These are phyloP conservation scores for Drosophila hydei DNA, from an alignment of 1,140 invertebrate species.

Conservation along the genomic window DNA sequence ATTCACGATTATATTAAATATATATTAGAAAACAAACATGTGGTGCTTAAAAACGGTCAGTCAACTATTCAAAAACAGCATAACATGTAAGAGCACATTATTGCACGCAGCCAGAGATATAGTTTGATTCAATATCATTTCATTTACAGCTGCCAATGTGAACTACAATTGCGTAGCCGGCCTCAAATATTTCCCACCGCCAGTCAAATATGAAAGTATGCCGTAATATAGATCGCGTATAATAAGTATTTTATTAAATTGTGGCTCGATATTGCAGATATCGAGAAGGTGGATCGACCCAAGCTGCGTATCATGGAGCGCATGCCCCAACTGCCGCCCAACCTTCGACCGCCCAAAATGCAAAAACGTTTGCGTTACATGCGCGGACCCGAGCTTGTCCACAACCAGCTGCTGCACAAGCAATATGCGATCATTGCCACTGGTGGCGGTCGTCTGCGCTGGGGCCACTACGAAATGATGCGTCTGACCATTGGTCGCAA, in stretches of 20 bases:
- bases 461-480: constrained; percentile 95
- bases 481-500: constrained; percentile 88
- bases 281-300: constrained; percentile 89
- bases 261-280: constrained; percentile 84
- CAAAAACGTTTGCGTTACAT: constrained; percentile 91
- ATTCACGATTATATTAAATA: constrained; percentile 7
- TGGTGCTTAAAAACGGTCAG: constrained; percentile 49
- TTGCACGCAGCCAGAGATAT: background rate
- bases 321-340: constrained; percentile 88
- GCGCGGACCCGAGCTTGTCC: constrained; percentile 94
- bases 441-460: constrained; percentile 91
- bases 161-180: constrained; percentile 79
- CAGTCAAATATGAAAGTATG: constrained; percentile 86
- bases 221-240: constrained; percentile 10
- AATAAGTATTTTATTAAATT: background rate
- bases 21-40: constrained; percentile 42
- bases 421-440: constrained; percentile 96
- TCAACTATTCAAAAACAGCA: constrained; percentile 55
- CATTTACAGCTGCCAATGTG: constrained; percentile 50
- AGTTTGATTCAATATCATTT: background rate
- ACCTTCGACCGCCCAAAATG: constrained; percentile 91
- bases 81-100: constrained; percentile 32
- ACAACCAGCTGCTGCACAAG: constrained; percentile 93
- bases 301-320: constrained; percentile 89
- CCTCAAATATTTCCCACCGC: constrained; percentile 87